Evolutionary conservation across 2,797 vertebrate genomes (phyloP), one percentile per base, ranked within the genome.

Genomic region (Coranthus polyacanthus): DNA sequence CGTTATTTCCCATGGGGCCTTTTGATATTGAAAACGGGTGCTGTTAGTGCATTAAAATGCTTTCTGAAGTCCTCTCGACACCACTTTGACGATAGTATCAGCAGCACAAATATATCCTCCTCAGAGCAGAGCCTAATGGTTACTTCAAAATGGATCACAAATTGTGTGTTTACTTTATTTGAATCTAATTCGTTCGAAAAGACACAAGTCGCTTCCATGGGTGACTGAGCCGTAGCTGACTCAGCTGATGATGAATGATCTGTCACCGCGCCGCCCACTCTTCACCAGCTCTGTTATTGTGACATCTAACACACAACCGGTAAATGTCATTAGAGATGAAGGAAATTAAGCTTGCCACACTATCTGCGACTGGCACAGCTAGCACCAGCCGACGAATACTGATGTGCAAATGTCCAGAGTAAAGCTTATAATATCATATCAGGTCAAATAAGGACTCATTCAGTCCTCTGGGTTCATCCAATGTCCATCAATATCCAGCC

Each of bases 181-280:
- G 17, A 12, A 52, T 18, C 13, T 5, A 21, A 39, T 41, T 12
- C n/a, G 59, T 22, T 49, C 16, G 44, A 70, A 50, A 56, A 44
- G 57, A 65, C 39, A 39, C 45, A 64, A 51, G 67, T 68, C 71
- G 45, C 34, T 10, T 13, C 2, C 16, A n/a, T 0, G 3, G 13
- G 45, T 21, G 59, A 29, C 22, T 17, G 58, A 66, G 54, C 66
- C 24, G 17, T 15, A 18, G 20, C 55, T 63, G 72, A 79, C 69
- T 82, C 62, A 74, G 55, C 39, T 53, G 20, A 58, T 84, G 66
- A 68, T 77, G 58, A 76, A 61, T 52, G 61, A 68, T 58, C 50
- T 18, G 0, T 75, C 52, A 72, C 60, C 53, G 46, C 29, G 1
- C 41, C 24, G 8, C 59, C 75, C 66, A 66, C 75, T 74, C 21